These are phyloP conservation scores for Erythrolamprus reginae DNA, from an alignment of 2,113 vertebrate genomes.

Conservation along the genomic window DNA sequence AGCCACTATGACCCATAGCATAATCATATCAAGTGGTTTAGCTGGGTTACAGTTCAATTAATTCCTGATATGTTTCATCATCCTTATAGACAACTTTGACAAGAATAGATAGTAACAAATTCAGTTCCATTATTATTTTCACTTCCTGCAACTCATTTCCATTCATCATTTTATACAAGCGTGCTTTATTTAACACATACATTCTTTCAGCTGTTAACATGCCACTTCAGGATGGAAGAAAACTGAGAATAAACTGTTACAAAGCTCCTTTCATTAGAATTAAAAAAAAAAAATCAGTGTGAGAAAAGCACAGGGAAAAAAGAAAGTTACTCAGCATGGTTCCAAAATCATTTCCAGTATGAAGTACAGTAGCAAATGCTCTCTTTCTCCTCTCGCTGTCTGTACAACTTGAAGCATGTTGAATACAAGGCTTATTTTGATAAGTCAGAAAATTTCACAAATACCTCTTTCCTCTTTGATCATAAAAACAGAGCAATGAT, in stretches of 20 bases:
- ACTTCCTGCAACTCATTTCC: slow-evolving; percentile 21
- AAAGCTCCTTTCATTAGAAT: background rate
- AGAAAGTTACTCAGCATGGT: background rate
- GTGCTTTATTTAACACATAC: slow-evolving; percentile 24
- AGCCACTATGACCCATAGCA: background rate
- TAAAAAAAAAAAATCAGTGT: slow-evolving; percentile 13
- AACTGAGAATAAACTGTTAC: slow-evolving; percentile 20
- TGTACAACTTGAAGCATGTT: background rate
- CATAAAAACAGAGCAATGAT: background rate
- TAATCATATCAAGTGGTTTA: background rate
- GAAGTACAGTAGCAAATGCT: background rate
- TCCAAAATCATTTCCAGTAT: background rate
- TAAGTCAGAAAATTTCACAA: background rate
- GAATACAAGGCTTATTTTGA: background rate
- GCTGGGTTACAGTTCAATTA: background rate
- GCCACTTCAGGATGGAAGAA: background rate
- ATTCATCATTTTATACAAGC: slow-evolving; percentile 8
- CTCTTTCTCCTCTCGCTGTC: background rate
- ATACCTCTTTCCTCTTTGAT: background rate
- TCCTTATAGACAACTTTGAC: slow-evolving; percentile 34
- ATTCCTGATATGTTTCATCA: slow-evolving; percentile 31
- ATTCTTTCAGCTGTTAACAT: slow-evolving; percentile 6
- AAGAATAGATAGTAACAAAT: slow-evolving; percentile 30
- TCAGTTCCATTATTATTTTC: slow-evolving; percentile 21
- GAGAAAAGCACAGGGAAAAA: background rate